Evolutionary conservation across 2,113 vertebrate species (phyloP).

Genomic region (Promerops cafer): DNA sequence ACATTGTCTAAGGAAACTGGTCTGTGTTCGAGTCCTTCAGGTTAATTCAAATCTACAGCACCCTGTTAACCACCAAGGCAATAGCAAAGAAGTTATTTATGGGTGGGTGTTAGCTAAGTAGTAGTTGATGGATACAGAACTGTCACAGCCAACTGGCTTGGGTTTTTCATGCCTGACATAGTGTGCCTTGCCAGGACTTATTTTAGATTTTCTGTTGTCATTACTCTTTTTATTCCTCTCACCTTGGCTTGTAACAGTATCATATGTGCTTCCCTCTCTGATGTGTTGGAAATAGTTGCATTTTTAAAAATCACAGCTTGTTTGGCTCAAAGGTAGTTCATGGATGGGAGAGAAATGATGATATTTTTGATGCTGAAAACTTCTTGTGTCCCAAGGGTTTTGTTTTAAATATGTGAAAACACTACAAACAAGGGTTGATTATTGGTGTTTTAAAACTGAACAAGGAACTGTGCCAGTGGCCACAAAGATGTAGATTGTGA

Average conservation of each 20-base stretch:
- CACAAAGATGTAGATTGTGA: not conserved
- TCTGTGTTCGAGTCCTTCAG: not conserved
- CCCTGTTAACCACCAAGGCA: not conserved
- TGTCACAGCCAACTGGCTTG: not conserved
- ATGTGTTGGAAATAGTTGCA: not conserved
- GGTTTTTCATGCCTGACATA: not conserved
- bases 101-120: conserved; percentile 4
- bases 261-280: not conserved
- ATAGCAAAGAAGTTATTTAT: conserved; percentile 4
- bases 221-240: not conserved
- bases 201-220: not conserved
- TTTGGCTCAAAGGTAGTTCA: not conserved
- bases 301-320: not conserved
- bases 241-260: not conserved
- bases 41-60: not conserved
- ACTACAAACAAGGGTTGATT: not conserved
- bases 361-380: not conserved
- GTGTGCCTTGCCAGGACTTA: not conserved
- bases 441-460: not conserved
- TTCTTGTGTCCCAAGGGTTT: not conserved
- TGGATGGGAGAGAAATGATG: not conserved
- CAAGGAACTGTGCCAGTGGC: not conserved
- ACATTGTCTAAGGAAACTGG: not conserved
- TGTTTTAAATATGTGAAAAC: not conserved
- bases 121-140: not conserved